Conservation (phyloP, 2,113 vertebrate species). For the Clarias macrocephalus region DNA sequence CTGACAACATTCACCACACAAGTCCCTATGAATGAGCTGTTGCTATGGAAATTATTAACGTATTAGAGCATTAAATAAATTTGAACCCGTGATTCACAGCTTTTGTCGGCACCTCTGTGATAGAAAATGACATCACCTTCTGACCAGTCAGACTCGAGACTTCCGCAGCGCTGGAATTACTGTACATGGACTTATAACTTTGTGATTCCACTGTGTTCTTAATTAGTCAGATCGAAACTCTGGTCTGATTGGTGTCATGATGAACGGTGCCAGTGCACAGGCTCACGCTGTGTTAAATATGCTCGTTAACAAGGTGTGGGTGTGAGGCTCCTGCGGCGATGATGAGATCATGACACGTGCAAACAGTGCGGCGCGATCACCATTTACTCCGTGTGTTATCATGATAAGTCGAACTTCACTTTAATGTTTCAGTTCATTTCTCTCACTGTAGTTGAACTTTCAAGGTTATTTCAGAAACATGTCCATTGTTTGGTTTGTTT, state of each 20-base stretch:
- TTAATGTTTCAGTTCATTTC: neutral
- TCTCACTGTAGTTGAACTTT: neutral
- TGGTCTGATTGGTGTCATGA: constrained; percentile 11
- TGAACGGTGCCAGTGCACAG: neutral
- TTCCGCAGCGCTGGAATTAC: neutral
- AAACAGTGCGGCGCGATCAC: neutral
- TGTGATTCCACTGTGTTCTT: neutral
- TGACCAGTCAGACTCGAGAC: neutral
- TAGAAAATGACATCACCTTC: neutral
- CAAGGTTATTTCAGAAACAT: neutral
- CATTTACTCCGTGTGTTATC: neutral
- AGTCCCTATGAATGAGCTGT: neutral
- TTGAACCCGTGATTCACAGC: neutral
- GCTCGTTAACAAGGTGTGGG: neutral
- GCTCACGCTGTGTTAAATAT: neutral
- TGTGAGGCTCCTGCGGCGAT: neutral
- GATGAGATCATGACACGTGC: neutral
- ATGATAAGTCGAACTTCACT: neutral
- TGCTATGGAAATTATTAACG: neutral
- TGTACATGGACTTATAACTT: neutral
- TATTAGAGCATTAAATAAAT: neutral
- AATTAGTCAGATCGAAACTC: neutral
- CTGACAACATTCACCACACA: no score
- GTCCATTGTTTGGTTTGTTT: no score
- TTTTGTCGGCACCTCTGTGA: neutral